These are phyloP conservation scores for Erebia palarica DNA, from an alignment of 2,888 invertebrate species.

Conservation along the genomic window DNA sequence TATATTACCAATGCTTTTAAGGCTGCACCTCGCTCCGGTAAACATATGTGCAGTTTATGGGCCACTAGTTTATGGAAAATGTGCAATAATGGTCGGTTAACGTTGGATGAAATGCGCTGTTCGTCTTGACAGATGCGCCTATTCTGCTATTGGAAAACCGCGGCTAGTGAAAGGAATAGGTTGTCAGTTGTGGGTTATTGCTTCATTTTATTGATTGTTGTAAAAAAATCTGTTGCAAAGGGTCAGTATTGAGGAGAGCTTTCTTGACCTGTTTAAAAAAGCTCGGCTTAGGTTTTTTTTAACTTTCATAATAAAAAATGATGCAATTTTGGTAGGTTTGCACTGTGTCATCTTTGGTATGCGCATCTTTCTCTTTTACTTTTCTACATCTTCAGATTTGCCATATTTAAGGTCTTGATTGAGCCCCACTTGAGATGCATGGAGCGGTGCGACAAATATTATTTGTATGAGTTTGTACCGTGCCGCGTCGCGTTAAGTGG, in stretches of 20 bases:
- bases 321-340: too few species aligned
- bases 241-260: background rate
- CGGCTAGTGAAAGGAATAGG: constrained; percentile 25
- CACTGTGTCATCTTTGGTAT: too few species aligned
- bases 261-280: background rate
- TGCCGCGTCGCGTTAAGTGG: too few species aligned
- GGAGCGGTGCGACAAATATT: too few species aligned
- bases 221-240: background rate
- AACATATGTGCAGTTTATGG: constrained; percentile 79
- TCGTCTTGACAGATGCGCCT: constrained; percentile 53
- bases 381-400: too few species aligned
- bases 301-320: too few species aligned
- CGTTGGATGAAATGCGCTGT: constrained; percentile 48
- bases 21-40: constrained; percentile 78
- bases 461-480: too few species aligned
- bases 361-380: too few species aligned
- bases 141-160: constrained; percentile 52
- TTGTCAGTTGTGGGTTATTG: constrained; percentile 16
- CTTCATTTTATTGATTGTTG: constrained; percentile 15
- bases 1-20: constrained; percentile 84
- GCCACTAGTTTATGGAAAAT: constrained; percentile 75
- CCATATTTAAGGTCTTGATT: too few species aligned
- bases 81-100: constrained; percentile 67
- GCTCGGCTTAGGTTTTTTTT: too few species aligned
- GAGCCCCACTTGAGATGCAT: too few species aligned